Evolutionary conservation across 2,797 vertebrate genomes (phyloP), one percentile per base, ranked within the genome.

Genomic region (Anguilla marmorata): DNA sequence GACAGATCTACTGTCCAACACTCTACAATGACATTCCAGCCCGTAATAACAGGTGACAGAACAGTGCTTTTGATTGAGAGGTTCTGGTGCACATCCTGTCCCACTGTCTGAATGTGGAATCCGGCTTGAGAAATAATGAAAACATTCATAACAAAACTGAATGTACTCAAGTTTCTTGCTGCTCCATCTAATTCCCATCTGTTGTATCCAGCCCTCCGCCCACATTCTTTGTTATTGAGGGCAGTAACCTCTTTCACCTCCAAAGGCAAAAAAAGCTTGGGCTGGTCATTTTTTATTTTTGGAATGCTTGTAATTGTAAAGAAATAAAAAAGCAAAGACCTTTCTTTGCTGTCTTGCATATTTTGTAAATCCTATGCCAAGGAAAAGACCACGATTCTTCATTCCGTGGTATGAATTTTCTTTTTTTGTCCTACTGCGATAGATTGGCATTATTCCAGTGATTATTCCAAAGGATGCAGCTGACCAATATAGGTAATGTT

Each of bases 121-220:
- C 74, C 21, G 37, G 74, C 19, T 76, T 45, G 16, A 41, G 37
- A 76, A 37, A 16, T 76, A 76, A 41, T 76, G 37, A 16, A 27
- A 74, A 74, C 30, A 74, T 74, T 74, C 69, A 74, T 74, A 37
- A 37, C 30, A 37, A 74, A 74, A 74, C 30, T 33, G 69, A 76
- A 76, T 76, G 37, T 76, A 16, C 33, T 76, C 12, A 76, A 76
- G 74, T 76, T 41, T 76, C 74, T 76, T 41, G 3, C 74, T 41
- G 19, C 33, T 41, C 33, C 74, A 76, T 41, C 74, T 41, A 76
- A 41, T 14, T 76, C 74, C 74, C 69, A 72, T 72, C 69, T 76
- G 74, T 41, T 76, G 74, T 14, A 76, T 21, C 33, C 41, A 41
- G 14, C 37, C 37, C 33, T 41, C 37, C 16, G 6, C 74, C 74